Conservation (phyloP, 2,888 invertebrate genomes). For the Acheta domesticus region DNA sequence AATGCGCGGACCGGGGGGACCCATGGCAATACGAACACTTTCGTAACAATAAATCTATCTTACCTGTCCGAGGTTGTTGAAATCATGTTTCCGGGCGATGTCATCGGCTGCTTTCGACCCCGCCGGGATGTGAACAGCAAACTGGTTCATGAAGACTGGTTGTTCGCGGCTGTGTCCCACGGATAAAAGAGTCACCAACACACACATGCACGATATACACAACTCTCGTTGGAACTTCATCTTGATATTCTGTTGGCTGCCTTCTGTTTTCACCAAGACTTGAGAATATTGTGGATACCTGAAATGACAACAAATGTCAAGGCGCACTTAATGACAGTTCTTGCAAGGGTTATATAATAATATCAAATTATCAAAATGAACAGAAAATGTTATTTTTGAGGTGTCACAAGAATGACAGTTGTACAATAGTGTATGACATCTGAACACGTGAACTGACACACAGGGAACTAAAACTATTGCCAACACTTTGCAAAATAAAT, state of each 20-base stretch:
- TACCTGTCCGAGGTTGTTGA: slow-evolving; percentile 81
- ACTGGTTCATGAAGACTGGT: slow-evolving; percentile 34
- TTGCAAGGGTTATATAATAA: too few species aligned
- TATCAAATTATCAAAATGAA: too few species aligned
- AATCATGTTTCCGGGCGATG: slow-evolving; percentile 78
- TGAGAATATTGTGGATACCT: not conserved
- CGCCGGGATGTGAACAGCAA: slow-evolving; percentile 75
- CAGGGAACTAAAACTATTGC: too few species aligned
- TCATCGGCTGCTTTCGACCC: slow-evolving; percentile 62
- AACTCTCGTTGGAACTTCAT: slow-evolving; percentile 30
- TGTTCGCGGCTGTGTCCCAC: slow-evolving; percentile 32
- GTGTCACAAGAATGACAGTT: not conserved
- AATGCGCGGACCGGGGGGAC: too few species aligned
- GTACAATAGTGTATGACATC: not conserved
- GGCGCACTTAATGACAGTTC: too few species aligned
- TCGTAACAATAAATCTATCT: slow-evolving; percentile 43
- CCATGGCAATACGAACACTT: too few species aligned
- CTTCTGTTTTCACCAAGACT: not conserved
- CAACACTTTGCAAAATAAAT: not conserved
- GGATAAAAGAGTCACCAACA: slow-evolving; percentile 31
- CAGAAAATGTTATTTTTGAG: not conserved
- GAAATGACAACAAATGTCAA: not conserved
- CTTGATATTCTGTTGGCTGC: slow-evolving; percentile 19
- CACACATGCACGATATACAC: slow-evolving; percentile 31
- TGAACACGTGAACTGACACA: not conserved